These are phyloP conservation scores for Halcyon senegalensis DNA, from an alignment of 2,113 vertebrate genomes.

Conservation along the genomic window DNA sequence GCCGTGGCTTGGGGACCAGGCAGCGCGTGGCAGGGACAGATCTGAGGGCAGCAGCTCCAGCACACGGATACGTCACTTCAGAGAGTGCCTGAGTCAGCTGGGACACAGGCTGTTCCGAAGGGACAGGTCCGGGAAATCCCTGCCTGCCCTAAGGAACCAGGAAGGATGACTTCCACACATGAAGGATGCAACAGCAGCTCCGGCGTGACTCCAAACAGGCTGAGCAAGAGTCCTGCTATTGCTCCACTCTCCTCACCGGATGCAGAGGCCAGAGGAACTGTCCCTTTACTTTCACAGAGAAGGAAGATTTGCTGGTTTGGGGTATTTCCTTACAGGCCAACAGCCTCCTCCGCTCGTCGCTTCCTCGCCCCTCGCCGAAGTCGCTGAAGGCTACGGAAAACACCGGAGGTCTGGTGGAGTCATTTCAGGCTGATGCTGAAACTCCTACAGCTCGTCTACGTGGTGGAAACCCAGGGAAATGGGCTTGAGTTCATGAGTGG, in stretches of 20 bases:
- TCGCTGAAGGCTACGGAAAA: neutral
- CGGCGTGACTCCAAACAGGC: neutral
- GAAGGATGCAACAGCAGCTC: neutral
- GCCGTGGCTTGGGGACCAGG: neutral
- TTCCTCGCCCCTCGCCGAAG: neutral
- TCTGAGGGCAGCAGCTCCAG: neutral
- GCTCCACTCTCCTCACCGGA: neutral
- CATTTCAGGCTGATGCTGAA: neutral
- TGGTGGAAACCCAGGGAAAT: neutral
- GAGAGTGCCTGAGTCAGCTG: neutral
- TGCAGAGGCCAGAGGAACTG: neutral
- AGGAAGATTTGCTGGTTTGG: neutral
- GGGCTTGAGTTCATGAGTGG: neutral
- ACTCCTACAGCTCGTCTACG: neutral
- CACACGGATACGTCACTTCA: accelerated
- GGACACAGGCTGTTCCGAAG: neutral
- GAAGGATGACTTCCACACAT: neutral
- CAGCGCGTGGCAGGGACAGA: neutral
- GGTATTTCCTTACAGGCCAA: neutral
- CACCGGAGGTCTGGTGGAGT: neutral
- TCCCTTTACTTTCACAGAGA: neutral
- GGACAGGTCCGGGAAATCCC: neutral
- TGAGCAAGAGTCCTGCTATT: neutral
- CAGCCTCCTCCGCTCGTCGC: neutral
- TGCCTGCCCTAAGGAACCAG: neutral